These are phyloP conservation scores for Temnopleurus reevesii DNA, from an alignment of 53 echinoderm and acorn worm genomes.

Conservation along the genomic window DNA sequence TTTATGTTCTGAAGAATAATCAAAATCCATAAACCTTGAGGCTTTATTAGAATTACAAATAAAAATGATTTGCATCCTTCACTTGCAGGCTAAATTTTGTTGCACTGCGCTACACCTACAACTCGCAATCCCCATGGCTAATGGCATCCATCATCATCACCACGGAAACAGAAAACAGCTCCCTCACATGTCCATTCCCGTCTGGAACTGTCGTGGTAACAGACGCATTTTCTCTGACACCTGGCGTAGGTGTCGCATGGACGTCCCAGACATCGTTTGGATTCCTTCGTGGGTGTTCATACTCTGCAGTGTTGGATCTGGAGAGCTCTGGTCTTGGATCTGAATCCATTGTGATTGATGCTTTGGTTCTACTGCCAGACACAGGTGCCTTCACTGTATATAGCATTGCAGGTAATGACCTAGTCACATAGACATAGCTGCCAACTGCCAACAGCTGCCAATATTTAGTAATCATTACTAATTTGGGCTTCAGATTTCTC, in stretches of 20 bases:
- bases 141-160: conserved; percentile 52
- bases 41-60: too few species aligned
- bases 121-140: conserved; percentile 55
- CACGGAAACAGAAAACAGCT: not conserved
- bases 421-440: conserved; percentile 35
- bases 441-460: conserved; percentile 58
- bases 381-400: conserved; percentile 64
- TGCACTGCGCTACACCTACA: conserved; percentile 68
- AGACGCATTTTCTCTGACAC: conserved; percentile 36
- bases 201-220: conserved; percentile 15
- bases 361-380: conserved; percentile 73
- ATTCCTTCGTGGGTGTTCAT: conserved; percentile 30
- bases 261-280: not conserved
- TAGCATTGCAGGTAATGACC: conserved; percentile 66
- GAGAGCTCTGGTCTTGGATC: conserved; percentile 30
- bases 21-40: too few species aligned
- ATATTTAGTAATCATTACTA: too few species aligned
- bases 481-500: too few species aligned
- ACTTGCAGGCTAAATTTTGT: conserved; percentile 60
- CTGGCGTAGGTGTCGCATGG: conserved; percentile 47
- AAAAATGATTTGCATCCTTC: too few species aligned
- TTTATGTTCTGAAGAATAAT: too few species aligned
- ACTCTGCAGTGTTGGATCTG: conserved; percentile 14
- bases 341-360: conserved; percentile 69
- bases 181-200: conserved; percentile 44